These are phyloP conservation scores for Centruroides sculpturatus DNA, from an alignment of 1,140 invertebrate genomes.

Conservation along the genomic window DNA sequence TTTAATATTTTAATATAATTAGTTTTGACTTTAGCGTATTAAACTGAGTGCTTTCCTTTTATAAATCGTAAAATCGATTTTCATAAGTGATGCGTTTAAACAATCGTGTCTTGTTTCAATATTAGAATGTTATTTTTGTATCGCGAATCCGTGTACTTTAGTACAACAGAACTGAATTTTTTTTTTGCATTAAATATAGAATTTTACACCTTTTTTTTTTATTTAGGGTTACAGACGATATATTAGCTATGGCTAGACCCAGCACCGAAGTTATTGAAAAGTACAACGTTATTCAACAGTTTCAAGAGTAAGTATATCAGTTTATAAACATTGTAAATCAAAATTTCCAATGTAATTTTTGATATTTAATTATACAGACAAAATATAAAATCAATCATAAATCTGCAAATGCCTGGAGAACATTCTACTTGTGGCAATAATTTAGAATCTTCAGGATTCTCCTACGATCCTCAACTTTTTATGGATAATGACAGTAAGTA, in stretches of 20 bases:
- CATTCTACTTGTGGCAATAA: conserved; percentile 59
- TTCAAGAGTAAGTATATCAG: conserved; percentile 44
- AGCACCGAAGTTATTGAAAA: conserved; percentile 54
- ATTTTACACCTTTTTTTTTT: too few species aligned
- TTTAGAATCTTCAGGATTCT: conserved; percentile 53
- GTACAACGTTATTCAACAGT: conserved; percentile 60
- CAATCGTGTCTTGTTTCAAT: too few species aligned
- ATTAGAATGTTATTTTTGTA: too few species aligned
- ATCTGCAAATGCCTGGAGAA: conserved; percentile 68
- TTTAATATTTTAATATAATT: not conserved
- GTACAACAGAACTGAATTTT: too few species aligned
- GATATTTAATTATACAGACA: conserved; percentile 35
- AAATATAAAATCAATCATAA: conserved; percentile 67
- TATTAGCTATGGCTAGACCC: conserved; percentile 72
- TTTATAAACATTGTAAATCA: not conserved
- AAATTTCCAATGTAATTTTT: not conserved
- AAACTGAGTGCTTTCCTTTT: not conserved
- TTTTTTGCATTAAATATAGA: too few species aligned
- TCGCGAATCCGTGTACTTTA: not conserved
- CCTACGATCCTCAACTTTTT: conserved; percentile 59
- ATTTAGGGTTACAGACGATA: conserved; percentile 75
- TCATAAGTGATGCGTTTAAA: too few species aligned
- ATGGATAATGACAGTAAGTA: conserved; percentile 68
- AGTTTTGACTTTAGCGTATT: not conserved
- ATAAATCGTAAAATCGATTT: conserved; percentile 1